Conservation (phyloP, 1,140 invertebrate genomes). For the Globodera ellingtonae region DNA sequence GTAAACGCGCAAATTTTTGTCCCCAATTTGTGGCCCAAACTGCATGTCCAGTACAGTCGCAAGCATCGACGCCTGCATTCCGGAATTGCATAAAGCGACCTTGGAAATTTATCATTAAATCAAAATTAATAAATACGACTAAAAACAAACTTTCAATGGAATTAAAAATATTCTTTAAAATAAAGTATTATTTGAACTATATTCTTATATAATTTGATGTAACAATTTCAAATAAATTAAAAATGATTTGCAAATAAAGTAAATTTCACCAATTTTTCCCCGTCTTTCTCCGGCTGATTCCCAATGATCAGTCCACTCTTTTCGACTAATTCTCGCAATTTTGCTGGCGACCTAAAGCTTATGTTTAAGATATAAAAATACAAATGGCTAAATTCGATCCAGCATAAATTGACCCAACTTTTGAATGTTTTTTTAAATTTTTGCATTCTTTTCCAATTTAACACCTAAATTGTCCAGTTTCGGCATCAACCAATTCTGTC, state of each 20-base stretch:
- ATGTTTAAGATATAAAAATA: no score
- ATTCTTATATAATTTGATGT: neutral
- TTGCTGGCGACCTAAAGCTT: no score
- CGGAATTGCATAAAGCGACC: constrained; percentile 57
- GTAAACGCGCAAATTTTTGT: constrained; percentile 3
- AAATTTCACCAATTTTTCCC: neutral
- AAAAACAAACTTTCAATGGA: no score
- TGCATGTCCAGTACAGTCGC: constrained; percentile 49
- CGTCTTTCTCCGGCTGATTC: neutral
- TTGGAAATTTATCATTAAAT: constrained; percentile 36
- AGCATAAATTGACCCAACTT: neutral
- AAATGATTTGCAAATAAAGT: neutral
- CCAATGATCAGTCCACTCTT: no score
- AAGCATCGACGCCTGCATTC: constrained; percentile 59
- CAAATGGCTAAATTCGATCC: neutral
- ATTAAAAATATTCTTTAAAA: neutral
- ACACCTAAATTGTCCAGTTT: constrained; percentile 22
- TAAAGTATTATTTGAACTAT: neutral
- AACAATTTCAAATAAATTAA: constrained; percentile 10
- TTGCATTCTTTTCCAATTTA: no score
- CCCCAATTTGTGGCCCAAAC: neutral
- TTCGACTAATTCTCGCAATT: no score
- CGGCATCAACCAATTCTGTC: constrained; percentile 38
- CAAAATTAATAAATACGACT: neutral
- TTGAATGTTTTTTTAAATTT: neutral